Evolutionary conservation across 2,113 vertebrate species (phyloP).

Genomic region (Hippocampus comes): DNA sequence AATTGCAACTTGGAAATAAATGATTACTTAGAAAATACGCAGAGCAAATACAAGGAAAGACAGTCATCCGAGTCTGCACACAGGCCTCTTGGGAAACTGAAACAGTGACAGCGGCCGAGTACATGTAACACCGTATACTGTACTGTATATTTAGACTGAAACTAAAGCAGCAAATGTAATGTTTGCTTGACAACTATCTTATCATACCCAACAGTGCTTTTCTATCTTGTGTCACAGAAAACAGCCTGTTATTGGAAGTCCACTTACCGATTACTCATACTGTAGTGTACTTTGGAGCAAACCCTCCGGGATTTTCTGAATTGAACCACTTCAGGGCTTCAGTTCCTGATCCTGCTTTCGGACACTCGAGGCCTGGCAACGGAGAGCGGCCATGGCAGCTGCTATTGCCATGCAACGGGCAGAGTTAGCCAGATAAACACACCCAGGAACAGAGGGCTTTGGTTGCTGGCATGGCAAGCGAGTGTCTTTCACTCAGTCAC

Average conservation of each 20-base stretch:
- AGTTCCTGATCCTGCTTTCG: background rate
- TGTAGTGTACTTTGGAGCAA: background rate
- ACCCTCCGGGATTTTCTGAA: background rate
- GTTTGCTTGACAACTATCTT: background rate
- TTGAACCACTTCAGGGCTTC: background rate
- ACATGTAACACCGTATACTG: background rate
- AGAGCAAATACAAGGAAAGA: background rate
- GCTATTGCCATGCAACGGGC: slow-evolving; percentile 44
- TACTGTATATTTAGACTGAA: background rate
- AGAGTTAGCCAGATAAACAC: slow-evolving; percentile 58
- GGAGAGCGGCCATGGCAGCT: slow-evolving; percentile 53
- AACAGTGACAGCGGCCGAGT: background rate
- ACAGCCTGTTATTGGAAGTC: background rate
- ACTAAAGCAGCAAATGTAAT: background rate
- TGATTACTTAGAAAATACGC: background rate
- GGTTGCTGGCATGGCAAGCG: slow-evolving; percentile 45
- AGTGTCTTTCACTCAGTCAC: slow-evolving; percentile 11
- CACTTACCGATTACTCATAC: background rate
- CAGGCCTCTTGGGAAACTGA: background rate
- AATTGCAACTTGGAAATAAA: background rate
- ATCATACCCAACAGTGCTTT: background rate
- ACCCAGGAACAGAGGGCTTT: slow-evolving; percentile 48
- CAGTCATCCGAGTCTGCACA: background rate
- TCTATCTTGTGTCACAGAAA: background rate
- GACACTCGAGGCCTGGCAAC: slow-evolving; percentile 8